Conservation (phyloP, 2,888 invertebrate genomes). For the Caenorhabditis parvicauda region DNA sequence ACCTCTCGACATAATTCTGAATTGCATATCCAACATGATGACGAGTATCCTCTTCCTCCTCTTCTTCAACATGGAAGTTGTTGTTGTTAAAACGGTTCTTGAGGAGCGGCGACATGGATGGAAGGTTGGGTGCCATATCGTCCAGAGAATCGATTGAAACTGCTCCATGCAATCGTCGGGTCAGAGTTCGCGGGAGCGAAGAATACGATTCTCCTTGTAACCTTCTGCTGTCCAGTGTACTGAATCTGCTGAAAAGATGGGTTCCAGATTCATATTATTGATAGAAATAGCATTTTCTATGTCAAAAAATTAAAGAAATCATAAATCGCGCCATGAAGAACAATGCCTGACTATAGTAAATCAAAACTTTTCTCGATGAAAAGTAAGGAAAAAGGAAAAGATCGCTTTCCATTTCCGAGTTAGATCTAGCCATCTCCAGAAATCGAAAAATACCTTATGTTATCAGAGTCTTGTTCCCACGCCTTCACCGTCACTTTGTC, state of each 20-base stretch:
- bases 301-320: background rate
- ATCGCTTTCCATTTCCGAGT: too few relatives aligned
- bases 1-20: conserved; percentile 43
- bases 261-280: too few relatives aligned
- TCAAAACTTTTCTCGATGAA: too few relatives aligned
- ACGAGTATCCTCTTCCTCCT: conserved; percentile 6
- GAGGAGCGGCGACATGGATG: conserved; percentile 28
- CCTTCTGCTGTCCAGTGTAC: conserved; percentile 29
- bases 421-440: too few relatives aligned
- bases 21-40: conserved; percentile 27
- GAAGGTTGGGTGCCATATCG: conserved; percentile 32
- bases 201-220: conserved; percentile 18
- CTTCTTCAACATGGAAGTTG: conserved; percentile 6
- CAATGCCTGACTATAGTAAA: too few relatives aligned
- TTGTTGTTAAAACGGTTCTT: too few relatives aligned
- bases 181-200: conserved; percentile 26
- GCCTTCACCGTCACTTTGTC: conserved; percentile 27
- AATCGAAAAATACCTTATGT: too few relatives aligned
- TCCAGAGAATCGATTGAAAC: conserved; percentile 29
- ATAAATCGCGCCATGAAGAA: too few relatives aligned
- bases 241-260: conserved; percentile 25
- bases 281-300: too few relatives aligned
- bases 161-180: conserved; percentile 25
- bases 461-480: conserved; percentile 24
- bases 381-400: too few relatives aligned